phyloP scores from a whole-genome alignment of 1,140 invertebrate genomes.

The Drosophila nikananu region DNA sequence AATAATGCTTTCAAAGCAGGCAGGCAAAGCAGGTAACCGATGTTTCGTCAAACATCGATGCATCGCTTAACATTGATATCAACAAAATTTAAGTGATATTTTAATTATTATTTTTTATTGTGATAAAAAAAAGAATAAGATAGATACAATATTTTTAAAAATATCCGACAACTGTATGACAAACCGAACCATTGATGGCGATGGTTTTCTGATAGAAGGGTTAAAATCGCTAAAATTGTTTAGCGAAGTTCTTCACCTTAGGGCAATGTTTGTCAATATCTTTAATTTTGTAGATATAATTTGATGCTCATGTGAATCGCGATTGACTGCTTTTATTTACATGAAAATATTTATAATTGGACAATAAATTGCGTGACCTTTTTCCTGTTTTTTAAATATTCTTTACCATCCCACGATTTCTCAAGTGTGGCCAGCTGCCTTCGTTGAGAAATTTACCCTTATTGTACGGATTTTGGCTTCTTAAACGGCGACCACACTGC shows the following conservation, averaged over 20 bases:
- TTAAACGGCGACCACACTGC: background rate
- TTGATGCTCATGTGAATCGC: background rate
- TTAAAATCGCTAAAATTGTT: background rate
- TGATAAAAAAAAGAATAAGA: too few relatives aligned
- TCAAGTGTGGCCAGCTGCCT: background rate
- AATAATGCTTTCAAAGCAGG: too few relatives aligned
- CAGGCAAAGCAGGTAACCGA: too few relatives aligned
- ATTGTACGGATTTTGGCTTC: background rate
- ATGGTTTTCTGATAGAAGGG: background rate
- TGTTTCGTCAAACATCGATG: too few relatives aligned
- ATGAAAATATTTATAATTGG: background rate
- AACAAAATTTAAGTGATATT: too few relatives aligned
- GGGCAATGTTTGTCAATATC: too few relatives aligned
- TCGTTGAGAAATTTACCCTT: background rate
- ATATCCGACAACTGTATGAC: too few relatives aligned
- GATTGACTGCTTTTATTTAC: background rate
- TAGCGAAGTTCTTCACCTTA: background rate
- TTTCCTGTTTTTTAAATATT: background rate
- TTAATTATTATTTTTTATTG: too few relatives aligned
- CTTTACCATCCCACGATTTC: background rate
- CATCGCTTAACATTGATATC: too few relatives aligned
- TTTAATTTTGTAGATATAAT: too few relatives aligned
- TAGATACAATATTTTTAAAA: too few relatives aligned
- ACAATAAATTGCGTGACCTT: background rate
- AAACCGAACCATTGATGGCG: constrained; percentile 4